Evolutionary conservation across 1,140 invertebrate genomes (phyloP).

Genomic region (Onthophagus taurus): DNA sequence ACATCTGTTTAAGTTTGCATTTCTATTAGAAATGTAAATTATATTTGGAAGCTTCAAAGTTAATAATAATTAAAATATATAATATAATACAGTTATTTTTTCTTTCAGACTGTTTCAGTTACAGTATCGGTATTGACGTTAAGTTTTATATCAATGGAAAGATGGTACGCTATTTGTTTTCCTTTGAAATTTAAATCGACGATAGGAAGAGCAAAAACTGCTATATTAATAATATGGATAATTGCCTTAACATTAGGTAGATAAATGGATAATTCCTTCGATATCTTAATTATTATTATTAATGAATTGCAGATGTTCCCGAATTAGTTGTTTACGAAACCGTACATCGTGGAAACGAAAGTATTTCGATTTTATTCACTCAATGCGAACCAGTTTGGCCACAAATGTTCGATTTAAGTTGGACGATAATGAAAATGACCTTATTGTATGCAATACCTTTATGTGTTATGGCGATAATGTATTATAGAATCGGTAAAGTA

Average conservation of each 20-base stretch:
- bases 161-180: conserved; percentile 90
- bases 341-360: conserved; percentile 47
- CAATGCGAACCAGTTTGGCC: conserved; percentile 64
- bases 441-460: conserved; percentile 69
- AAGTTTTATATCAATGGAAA: conserved; percentile 83
- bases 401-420: conserved; percentile 50
- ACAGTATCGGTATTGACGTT: conserved; percentile 83
- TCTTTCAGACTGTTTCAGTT: conserved; percentile 75
- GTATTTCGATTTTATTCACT: too few species aligned
- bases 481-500: conserved; percentile 72
- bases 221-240: conserved; percentile 78
- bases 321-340: conserved; percentile 63
- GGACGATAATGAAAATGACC: conserved; percentile 58
- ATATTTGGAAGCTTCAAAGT: too few species aligned
- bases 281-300: neutral
- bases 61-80: too few species aligned
- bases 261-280: conserved; percentile 22
- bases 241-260: conserved; percentile 67
- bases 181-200: conserved; percentile 86
- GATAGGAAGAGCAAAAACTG: conserved; percentile 70
- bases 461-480: conserved; percentile 72
- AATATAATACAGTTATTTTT: conserved; percentile 20
- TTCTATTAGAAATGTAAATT: too few species aligned
- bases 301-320: conserved; percentile 62
- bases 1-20: too few species aligned